Base-by-base conservation (phyloP, 2,888 invertebrate species). In the Julus scanicus region DNA sequence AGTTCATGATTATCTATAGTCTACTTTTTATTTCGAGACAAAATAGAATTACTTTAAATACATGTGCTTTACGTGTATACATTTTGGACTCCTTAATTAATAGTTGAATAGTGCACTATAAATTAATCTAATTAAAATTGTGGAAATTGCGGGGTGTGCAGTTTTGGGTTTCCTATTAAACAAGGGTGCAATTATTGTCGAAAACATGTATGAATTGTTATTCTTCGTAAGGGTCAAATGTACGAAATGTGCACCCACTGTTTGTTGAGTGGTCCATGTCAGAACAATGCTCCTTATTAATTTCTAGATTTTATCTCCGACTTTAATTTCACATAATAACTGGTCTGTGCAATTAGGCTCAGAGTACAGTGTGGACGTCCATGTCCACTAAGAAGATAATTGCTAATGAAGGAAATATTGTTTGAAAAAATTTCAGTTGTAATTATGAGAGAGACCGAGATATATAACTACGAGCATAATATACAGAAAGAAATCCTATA, bases 251-350 rank as follows among this genome's bases (percentile, higher is more conserved):
- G 63, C 63, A 63, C 63, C 63, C 63, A 63, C 63, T 63, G 63
- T 63, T 63, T 63, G 63, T 63, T 63, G 63, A 63, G 63, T 63
- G 63, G 63, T 63, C 63, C 63, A 63, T 63, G 63, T 63, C 63
- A 63, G 63, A 63, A 63, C 63, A 63, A 63, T 63, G 63, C 63
- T 63, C 63, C 63, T 63, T 63, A 63, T 63, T 63, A 63, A 63
- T 63, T 63, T 63, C 63, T 63, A 63, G 63, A 63, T 63, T n/a
- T 63, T n/a, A 63, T 63, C 63, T n/a, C n/a, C 63, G 17, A 63
- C 63, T 63, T 63, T 63, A 63, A 63, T 63, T 15, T 63, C 63
- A n/a, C 63, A 63, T 63, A 63, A 63, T 63, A 63, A 63, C 63
- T 63, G 63, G 63, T 63, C 15, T 63, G 63, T 17, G 63, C 63